Evolutionary conservation across 2,888 invertebrate genomes (phyloP), one percentile per base, ranked within the genome.

Genomic region (Ptychoptera contaminata): DNA sequence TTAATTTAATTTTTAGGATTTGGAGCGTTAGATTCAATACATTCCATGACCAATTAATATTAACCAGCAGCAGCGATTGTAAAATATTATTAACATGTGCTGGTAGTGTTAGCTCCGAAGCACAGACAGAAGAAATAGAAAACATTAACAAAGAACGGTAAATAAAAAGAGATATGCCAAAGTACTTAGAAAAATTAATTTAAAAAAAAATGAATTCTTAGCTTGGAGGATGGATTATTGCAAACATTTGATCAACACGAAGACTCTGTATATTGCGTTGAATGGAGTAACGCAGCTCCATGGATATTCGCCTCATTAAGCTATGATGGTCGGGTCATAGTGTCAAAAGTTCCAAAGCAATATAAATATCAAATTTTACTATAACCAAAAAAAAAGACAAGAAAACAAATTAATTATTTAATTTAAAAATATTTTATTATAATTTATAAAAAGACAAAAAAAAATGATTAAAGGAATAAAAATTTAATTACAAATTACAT

Each of bases 291-390:
- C 16, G 88, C 90, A 16, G 97, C 98, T 69, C 94, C 97, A 11
- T 98, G 97, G 97, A 82, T 92, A 46, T 97, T 96, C 71, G 97
- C 97, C n/a, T 96, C 96, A 0, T 72, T 96, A 1, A 94, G 94
- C 61, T 96, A 94, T 62, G 98, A 98, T 67, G 98, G 97, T 0
- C 69, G 97, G 41, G 74, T 98, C 14, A 82, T 97, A 40, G 79
- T 98, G 34, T 92, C 93, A 36, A 74, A 85, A 56, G 93, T 97
- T 16, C 93, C 96, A n/a, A 73, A 86, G 49, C 83, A 86, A 56
- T 83, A 90, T 59, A 97, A 96, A 67, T 94, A 93, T 61, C 87
- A 88, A 69, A 87, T 96, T 57, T 71, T 91, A 53, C 68, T 87
- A 50, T 88, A 73, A 71, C 16, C 6, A 15, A 30, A 40, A 15